These are phyloP conservation scores for Otus sunia DNA, from an alignment of 2,113 vertebrate genomes.

Conservation along the genomic window DNA sequence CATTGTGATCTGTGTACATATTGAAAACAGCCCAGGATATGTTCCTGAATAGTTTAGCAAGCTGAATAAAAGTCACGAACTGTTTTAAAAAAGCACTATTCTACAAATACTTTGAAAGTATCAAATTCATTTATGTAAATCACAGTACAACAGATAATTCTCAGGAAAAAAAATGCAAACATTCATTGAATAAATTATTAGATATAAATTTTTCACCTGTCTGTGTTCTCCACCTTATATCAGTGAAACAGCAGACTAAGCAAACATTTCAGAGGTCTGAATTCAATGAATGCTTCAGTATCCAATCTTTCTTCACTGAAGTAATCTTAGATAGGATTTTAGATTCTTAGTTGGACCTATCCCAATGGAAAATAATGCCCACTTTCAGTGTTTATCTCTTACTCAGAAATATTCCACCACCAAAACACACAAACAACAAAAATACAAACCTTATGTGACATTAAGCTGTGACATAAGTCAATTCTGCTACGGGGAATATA, in stretches of 20 bases:
- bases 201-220: neutral
- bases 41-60: neutral
- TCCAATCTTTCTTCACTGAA: neutral
- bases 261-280: neutral
- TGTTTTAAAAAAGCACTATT: neutral
- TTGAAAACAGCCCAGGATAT: neutral
- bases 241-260: neutral
- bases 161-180: neutral
- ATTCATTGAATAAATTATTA: neutral
- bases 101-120: neutral
- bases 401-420: neutral
- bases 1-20: neutral
- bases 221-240: neutral
- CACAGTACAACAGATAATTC: neutral
- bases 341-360: neutral
- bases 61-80: neutral
- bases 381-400: neutral
- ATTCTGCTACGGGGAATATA: neutral
- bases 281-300: neutral
- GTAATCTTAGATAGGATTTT: neutral
- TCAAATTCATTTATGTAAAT: neutral
- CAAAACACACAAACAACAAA: neutral
- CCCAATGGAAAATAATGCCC: neutral
- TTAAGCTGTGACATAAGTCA: neutral
- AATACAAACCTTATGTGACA: neutral